Evolutionary conservation across 2,113 vertebrate species (phyloP).

Genomic region (Phrynocephalus versicolor): DNA sequence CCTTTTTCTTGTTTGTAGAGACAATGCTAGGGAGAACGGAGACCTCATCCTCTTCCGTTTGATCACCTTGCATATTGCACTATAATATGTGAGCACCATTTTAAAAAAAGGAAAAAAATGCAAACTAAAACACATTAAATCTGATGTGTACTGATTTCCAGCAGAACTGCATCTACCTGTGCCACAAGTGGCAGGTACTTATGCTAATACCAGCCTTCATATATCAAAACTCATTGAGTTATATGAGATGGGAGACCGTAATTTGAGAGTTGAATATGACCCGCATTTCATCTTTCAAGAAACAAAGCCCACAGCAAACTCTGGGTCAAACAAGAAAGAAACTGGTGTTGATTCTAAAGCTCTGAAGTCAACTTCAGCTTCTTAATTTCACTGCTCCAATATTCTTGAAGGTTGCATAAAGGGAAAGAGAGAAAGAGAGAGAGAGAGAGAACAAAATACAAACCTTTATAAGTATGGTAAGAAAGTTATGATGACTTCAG

Average conservation of each 20-base stretch:
- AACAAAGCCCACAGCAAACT: conserved; percentile 7
- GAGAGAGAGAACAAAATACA: background rate
- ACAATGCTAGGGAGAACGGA: conserved; percentile 33
- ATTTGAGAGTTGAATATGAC: background rate
- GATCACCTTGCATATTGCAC: conserved; percentile 67
- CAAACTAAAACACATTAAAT: conserved; percentile 28
- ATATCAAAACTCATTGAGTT: conserved; percentile 8
- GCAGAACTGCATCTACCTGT: background rate
- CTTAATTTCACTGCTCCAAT: conserved; percentile 46
- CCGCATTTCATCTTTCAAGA: background rate
- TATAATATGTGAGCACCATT: conserved; percentile 55
- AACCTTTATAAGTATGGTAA: too few relatives aligned
- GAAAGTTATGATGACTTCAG: too few relatives aligned
- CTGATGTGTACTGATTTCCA: conserved; percentile 5
- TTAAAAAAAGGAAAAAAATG: conserved; percentile 16
- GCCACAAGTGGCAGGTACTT: background rate
- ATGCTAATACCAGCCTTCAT: conserved; percentile 15
- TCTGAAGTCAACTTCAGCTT: background rate
- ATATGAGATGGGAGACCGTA: conserved; percentile 1
- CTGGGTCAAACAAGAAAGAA: background rate
- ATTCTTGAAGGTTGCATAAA: conserved; percentile 34
- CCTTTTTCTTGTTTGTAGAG: conserved; percentile 28
- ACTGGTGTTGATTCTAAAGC: background rate
- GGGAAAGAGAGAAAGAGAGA: conserved; percentile 39
- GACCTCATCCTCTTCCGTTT: background rate